These are phyloP conservation scores for Thunnus thynnus DNA, from an alignment of 2,113 vertebrate species.

Conservation along the genomic window DNA sequence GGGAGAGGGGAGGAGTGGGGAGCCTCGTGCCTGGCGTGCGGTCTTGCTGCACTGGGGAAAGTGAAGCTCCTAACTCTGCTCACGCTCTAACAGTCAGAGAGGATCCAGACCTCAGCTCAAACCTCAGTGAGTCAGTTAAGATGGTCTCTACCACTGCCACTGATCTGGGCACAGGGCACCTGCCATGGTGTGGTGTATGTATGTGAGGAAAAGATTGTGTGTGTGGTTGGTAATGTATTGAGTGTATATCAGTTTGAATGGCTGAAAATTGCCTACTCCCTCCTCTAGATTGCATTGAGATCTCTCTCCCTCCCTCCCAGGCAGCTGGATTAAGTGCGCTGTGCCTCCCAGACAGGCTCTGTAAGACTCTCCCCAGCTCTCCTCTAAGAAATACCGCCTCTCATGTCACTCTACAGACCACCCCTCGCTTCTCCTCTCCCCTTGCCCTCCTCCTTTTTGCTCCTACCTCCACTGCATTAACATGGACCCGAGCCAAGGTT, in stretches of 20 bases:
- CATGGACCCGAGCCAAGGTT: conserved; percentile 56
- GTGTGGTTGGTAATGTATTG: conserved; percentile 41
- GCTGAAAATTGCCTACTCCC: conserved; percentile 48
- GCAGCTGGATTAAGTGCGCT: conserved; percentile 58
- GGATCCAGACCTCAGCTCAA: conserved; percentile 71
- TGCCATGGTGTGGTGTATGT: conserved; percentile 49
- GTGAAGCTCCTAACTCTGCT: conserved; percentile 74
- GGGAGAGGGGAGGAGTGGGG: conserved; percentile 69
- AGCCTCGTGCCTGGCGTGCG: conserved; percentile 80
- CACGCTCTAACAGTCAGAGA: conserved; percentile 59
- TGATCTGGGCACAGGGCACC: conserved; percentile 65
- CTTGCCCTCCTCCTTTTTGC: conserved; percentile 34
- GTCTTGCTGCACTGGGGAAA: conserved; percentile 66
- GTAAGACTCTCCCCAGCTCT: conserved; percentile 40
- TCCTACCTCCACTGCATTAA: conserved; percentile 43
- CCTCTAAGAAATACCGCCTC: conserved; percentile 48
- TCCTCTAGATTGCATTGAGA: conserved; percentile 58
- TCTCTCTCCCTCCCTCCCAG: conserved; percentile 47
- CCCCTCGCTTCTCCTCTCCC: conserved; percentile 57
- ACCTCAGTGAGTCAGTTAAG: conserved; percentile 60
- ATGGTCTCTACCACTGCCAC: conserved; percentile 57
- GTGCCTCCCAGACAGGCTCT: conserved; percentile 50
- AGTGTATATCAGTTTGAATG: conserved; percentile 46
- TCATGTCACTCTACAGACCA: conserved; percentile 65
- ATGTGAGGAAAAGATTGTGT: conserved; percentile 33